Evolutionary conservation across 2,113 vertebrate genomes (phyloP).

Genomic region (Seriola rivoliana): DNA sequence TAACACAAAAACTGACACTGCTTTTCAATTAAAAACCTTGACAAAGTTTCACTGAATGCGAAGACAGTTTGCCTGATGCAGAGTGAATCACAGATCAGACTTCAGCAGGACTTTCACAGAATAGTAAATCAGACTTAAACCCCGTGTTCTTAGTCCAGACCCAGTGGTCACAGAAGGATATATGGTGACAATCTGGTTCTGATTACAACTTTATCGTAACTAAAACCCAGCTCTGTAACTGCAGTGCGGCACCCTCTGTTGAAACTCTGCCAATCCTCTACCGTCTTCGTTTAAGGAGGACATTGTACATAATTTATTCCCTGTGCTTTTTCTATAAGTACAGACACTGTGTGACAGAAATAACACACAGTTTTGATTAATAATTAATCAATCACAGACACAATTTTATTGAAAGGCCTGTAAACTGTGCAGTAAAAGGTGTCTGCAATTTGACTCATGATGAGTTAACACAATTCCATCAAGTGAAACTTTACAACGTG

Average conservation of each 20-base stretch:
- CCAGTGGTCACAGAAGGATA: conserved; percentile 1
- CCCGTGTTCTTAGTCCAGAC: conserved; percentile 21
- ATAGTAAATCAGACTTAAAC: conserved; percentile 26
- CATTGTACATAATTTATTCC: conserved; percentile 23
- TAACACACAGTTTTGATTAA: conserved; percentile 16
- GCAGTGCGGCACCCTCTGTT: conserved; percentile 14
- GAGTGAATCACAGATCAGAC: conserved; percentile 6
- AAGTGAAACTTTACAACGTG: not conserved
- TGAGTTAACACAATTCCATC: not conserved
- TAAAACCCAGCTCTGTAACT: conserved; percentile 15
- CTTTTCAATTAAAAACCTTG: not conserved
- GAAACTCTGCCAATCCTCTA: not conserved
- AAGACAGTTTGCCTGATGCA: not conserved
- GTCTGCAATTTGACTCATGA: conserved; percentile 17
- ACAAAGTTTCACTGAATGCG: not conserved
- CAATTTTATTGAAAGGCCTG: conserved; percentile 26
- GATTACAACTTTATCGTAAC: conserved; percentile 37
- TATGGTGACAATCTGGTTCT: conserved; percentile 1
- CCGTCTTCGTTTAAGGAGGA: conserved; percentile 11
- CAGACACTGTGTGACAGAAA: conserved; percentile 18
- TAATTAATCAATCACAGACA: conserved; percentile 31
- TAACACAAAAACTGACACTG: not conserved
- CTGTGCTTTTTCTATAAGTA: not conserved
- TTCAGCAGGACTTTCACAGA: conserved; percentile 17
- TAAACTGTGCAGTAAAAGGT: conserved; percentile 2